Conservation (phyloP, 2,888 invertebrate genomes). For the Dryococelus australis region DNA sequence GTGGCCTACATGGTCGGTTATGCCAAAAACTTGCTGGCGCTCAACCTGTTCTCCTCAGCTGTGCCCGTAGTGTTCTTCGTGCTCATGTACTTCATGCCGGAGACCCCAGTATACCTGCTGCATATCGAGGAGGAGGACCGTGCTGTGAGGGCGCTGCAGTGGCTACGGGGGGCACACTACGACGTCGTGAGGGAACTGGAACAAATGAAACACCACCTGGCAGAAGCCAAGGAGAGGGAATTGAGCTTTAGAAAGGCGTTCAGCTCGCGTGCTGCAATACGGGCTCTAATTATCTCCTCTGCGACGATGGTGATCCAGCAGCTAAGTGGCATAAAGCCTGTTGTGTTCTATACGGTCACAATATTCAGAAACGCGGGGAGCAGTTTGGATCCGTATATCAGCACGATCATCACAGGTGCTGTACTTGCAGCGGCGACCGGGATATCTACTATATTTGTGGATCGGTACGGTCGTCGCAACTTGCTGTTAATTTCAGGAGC, state of each 20-base stretch:
- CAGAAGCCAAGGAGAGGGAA: conserved; percentile 70
- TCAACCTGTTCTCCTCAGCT: conserved; percentile 72
- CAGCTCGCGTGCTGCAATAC: conserved; percentile 71
- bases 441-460: conserved; percentile 84
- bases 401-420: conserved; percentile 85
- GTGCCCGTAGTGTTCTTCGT: conserved; percentile 74
- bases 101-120: conserved; percentile 72
- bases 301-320: conserved; percentile 96
- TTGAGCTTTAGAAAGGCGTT: conserved; percentile 67
- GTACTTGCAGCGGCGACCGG: conserved; percentile 91
- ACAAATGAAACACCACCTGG: conserved; percentile 75
- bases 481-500: conserved; percentile 83
- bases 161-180: conserved; percentile 80
- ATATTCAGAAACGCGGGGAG: conserved; percentile 88
- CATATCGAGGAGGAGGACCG: conserved; percentile 60
- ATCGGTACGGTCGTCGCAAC: conserved; percentile 88
- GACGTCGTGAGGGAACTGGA: conserved; percentile 81
- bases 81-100: conserved; percentile 84
- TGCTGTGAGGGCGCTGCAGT: conserved; percentile 79
- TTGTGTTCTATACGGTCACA: conserved; percentile 89
- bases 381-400: conserved; percentile 74
- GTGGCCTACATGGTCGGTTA: conserved; percentile 76
- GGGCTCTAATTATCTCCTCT: conserved; percentile 81
- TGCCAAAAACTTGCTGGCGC: conserved; percentile 63
- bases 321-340: conserved; percentile 92